These are phyloP conservation scores for Callopanchax toddi DNA, from an alignment of 2,113 vertebrate genomes.

Conservation along the genomic window DNA sequence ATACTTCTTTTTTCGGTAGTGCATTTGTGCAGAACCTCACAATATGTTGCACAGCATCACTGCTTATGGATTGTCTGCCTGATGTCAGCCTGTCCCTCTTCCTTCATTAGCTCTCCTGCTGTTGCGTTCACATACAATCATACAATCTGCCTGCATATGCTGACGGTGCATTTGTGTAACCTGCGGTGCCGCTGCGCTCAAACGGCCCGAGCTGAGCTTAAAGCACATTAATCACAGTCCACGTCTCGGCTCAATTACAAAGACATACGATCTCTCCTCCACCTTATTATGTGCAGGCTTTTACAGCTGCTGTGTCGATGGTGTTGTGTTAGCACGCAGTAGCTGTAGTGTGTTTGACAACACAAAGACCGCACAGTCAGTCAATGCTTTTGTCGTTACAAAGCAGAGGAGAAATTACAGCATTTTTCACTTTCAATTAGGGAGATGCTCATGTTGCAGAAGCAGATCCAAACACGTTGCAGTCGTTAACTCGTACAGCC, in stretches of 20 bases:
- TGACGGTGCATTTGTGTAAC: conserved; percentile 61
- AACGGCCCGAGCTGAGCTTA: conserved; percentile 41
- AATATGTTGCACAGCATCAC: conserved; percentile 49
- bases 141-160: conserved; percentile 29
- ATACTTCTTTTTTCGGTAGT: conserved; percentile 37
- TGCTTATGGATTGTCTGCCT: conserved; percentile 54
- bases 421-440: conserved; percentile 67
- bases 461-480: conserved; percentile 33
- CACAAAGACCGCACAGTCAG: conserved; percentile 54
- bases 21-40: conserved; percentile 29
- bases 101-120: conserved; percentile 40
- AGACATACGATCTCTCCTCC: conserved; percentile 62
- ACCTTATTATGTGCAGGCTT: conserved; percentile 60
- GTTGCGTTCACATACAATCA: conserved; percentile 18
- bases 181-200: conserved; percentile 39
- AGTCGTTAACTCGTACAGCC: conserved; percentile 29
- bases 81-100: conserved; percentile 42
- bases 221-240: conserved; percentile 72
- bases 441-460: conserved; percentile 35
- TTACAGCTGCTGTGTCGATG: conserved; percentile 32
- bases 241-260: conserved; percentile 63
- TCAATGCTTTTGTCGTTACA: conserved; percentile 52
- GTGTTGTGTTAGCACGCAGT: conserved; percentile 44
- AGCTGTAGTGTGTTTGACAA: conserved; percentile 64
- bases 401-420: conserved; percentile 33